A percentile compares a stretch with the other conserved stretches of the same genome.
Conservation (phyloP, 2,113 vertebrate genomes). For the Cariama cristata region DNA sequence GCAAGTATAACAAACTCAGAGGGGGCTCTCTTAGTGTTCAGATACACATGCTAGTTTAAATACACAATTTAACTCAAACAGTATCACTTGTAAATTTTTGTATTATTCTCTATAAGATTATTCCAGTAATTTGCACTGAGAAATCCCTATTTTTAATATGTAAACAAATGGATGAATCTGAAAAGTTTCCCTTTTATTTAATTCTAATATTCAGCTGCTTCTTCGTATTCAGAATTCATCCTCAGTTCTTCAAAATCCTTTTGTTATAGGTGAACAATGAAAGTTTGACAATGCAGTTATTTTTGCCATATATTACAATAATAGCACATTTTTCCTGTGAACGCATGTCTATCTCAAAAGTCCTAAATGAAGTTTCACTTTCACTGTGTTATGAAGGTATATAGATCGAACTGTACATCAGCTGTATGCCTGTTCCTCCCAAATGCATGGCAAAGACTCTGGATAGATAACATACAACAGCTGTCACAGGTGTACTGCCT, state of each 20-base stretch:
- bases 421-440: background rate
- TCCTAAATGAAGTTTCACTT: background rate
- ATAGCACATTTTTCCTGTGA: background rate
- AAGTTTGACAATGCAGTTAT: background rate
- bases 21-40: background rate
- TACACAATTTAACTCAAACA: background rate
- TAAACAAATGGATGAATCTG: background rate
- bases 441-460: background rate
- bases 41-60: background rate
- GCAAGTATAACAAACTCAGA: background rate
- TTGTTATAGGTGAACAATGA: background rate
- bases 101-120: background rate
- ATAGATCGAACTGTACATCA: background rate
- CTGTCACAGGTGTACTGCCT: background rate
- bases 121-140: background rate
- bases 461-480: background rate
- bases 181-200: background rate
- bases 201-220: background rate
- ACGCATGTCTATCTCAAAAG: background rate
- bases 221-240: background rate
- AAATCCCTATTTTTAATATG: background rate
- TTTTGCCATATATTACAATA: background rate
- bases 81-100: background rate
- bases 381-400: background rate
- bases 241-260: background rate